phyloP scores from a whole-genome alignment of 2,888 invertebrate species.

The Malthinus seriepunctatus region DNA sequence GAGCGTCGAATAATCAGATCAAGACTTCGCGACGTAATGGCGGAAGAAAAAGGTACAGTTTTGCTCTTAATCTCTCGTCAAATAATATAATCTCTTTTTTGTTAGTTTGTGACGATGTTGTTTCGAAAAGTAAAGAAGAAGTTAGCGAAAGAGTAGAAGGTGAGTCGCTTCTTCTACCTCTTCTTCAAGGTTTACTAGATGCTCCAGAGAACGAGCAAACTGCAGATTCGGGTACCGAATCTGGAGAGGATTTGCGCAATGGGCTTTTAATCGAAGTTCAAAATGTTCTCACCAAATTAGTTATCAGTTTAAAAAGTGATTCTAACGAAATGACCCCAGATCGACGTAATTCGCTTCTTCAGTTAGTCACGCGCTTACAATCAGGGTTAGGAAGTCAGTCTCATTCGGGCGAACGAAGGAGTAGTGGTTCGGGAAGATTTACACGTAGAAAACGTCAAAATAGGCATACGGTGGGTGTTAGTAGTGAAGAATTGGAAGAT shows the following conservation, averaged over 20 bases:
- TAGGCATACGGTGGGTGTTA: conserved; percentile 83
- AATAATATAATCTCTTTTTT: background rate
- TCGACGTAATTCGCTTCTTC: conserved; percentile 75
- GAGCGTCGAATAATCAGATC: conserved; percentile 80
- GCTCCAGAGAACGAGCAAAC: conserved; percentile 52
- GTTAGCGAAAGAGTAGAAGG: conserved; percentile 60
- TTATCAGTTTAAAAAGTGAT: conserved; percentile 53
- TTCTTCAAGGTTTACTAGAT: conserved; percentile 69
- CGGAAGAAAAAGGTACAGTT: conserved; percentile 79
- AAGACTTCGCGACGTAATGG: conserved; percentile 81
- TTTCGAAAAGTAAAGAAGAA: conserved; percentile 56
- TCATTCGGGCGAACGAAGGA: conserved; percentile 57
- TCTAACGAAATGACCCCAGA: conserved; percentile 60
- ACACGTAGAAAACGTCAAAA: conserved; percentile 64
- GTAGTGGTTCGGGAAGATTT: conserved; percentile 49
- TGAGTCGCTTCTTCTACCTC: conserved; percentile 75
- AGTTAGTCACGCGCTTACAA: conserved; percentile 74
- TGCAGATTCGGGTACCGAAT: conserved; percentile 69
- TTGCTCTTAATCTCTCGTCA: background rate
- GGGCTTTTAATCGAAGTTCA: conserved; percentile 60
- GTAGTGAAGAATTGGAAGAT: conserved; percentile 76
- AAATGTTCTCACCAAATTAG: conserved; percentile 49
- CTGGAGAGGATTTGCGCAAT: conserved; percentile 69
- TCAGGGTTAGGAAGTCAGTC: conserved; percentile 51
- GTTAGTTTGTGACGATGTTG: conserved; percentile 59